These are phyloP conservation scores for Octopus bimaculoides DNA, from an alignment of 1,140 invertebrate genomes.

Conservation along the genomic window DNA sequence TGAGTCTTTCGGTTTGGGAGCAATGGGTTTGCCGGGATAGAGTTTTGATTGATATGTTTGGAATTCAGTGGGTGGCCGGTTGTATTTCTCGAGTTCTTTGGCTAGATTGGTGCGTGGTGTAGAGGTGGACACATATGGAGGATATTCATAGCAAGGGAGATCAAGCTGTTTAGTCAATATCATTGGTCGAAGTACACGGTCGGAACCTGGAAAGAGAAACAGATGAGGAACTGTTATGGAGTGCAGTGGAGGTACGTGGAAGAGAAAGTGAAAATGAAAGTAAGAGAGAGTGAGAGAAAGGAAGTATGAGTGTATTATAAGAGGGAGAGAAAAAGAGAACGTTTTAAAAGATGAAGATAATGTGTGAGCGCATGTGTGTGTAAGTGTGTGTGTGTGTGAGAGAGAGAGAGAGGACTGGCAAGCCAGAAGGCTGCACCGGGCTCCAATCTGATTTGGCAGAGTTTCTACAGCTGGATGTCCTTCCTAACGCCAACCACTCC, in stretches of 20 bases:
- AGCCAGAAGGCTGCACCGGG: too few species aligned
- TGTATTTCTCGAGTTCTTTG: slow-evolving; percentile 58
- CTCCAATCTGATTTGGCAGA: too few species aligned
- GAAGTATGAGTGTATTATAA: too few species aligned
- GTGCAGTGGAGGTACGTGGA: too few species aligned
- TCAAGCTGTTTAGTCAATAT: slow-evolving; percentile 58
- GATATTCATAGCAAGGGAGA: slow-evolving; percentile 35
- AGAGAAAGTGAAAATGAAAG: too few species aligned
- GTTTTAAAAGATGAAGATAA: background rate
- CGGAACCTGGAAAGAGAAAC: slow-evolving; percentile 36
- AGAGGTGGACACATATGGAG: slow-evolving; percentile 40
- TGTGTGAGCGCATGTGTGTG: background rate
- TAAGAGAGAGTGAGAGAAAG: too few species aligned
- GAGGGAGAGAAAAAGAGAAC: background rate
- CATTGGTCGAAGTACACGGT: slow-evolving; percentile 56
- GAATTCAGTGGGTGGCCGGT: slow-evolving; percentile 27
- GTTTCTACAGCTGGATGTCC: too few species aligned
- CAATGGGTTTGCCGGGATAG: slow-evolving; percentile 11
- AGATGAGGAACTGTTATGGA: background rate
- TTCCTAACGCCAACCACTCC: too few species aligned
- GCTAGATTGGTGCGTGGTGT: slow-evolving; percentile 54
- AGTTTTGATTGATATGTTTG: background rate
- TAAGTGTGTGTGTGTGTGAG: background rate
- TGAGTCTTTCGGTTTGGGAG: slow-evolving; percentile 19
- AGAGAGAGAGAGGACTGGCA: background rate